Percentiles rank a stretch among this genome's conserved stretches.
Conservation (phyloP, 1,140 invertebrate species). For the Copidosoma floridanum region DNA sequence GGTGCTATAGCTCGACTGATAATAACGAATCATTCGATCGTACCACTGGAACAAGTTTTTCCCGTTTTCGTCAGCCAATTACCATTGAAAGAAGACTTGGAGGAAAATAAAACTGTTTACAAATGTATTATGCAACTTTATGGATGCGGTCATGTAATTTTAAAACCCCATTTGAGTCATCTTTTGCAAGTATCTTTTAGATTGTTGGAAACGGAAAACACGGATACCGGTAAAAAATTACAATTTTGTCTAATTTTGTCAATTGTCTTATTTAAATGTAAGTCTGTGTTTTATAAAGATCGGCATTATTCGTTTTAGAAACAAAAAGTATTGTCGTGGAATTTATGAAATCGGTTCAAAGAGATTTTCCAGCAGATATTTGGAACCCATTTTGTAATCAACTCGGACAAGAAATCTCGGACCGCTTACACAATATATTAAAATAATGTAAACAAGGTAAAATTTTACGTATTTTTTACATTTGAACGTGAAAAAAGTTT, state of each 20-base stretch:
- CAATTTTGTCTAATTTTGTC: no score
- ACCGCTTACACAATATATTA: conserved; percentile 44
- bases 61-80: conserved; percentile 70
- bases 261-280: conserved; percentile 6
- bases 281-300: no score
- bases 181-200: conserved; percentile 57
- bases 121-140: conserved; percentile 66
- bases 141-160: conserved; percentile 57
- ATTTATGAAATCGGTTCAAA: conserved; percentile 57
- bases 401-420: conserved; percentile 40
- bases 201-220: conserved; percentile 53
- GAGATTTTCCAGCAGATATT: conserved; percentile 61
- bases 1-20: conserved; percentile 75
- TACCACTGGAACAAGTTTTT: conserved; percentile 71
- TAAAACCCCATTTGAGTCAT: conserved; percentile 56
- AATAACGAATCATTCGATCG: conserved; percentile 60
- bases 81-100: conserved; percentile 73
- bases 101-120: conserved; percentile 72
- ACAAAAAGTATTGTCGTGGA: conserved; percentile 52
- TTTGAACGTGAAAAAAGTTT: no score
- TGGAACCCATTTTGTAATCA: conserved; percentile 52
- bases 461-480: conserved; percentile 7
- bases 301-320: conserved; percentile 55
- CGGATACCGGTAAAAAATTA: conserved; percentile 48
- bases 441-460: no score